Evolutionary conservation across 2,113 vertebrate genomes (phyloP).

Genomic region (Raja brachyura): DNA sequence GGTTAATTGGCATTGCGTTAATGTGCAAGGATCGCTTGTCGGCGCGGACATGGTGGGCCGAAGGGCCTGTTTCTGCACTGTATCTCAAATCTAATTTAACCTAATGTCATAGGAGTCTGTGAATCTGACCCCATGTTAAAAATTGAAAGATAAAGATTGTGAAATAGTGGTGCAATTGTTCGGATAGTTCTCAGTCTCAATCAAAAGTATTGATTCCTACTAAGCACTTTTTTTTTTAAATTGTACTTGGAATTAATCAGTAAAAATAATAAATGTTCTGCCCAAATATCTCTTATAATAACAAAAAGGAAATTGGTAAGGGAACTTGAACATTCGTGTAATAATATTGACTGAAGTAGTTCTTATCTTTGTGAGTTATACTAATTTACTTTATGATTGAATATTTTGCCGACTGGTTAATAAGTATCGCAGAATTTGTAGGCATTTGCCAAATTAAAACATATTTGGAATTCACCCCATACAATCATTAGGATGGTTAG

Average conservation of each 20-base stretch:
- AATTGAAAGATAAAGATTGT: background rate
- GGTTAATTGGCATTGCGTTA: too few relatives aligned
- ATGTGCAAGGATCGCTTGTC: too few relatives aligned
- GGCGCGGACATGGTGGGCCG: too few relatives aligned
- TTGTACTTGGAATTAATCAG: background rate
- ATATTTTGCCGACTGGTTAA: background rate
- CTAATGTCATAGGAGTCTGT: background rate
- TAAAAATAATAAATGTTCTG: background rate
- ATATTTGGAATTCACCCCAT: background rate
- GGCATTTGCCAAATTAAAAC: background rate
- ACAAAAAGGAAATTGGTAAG: background rate
- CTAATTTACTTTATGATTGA: background rate
- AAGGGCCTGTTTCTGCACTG: too few relatives aligned
- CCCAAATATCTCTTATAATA: background rate
- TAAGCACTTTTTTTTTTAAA: background rate
- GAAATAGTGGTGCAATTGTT: background rate
- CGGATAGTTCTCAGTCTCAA: background rate
- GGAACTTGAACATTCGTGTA: background rate
- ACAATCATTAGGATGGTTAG: background rate
- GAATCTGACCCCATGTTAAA: background rate
- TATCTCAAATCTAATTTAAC: too few relatives aligned
- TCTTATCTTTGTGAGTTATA: background rate
- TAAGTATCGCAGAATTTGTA: background rate
- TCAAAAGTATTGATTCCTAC: background rate
- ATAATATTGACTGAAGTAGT: background rate